Evolutionary conservation across 2,888 invertebrate genomes (phyloP).

Genomic region (Eutolmus rufibarbis): DNA sequence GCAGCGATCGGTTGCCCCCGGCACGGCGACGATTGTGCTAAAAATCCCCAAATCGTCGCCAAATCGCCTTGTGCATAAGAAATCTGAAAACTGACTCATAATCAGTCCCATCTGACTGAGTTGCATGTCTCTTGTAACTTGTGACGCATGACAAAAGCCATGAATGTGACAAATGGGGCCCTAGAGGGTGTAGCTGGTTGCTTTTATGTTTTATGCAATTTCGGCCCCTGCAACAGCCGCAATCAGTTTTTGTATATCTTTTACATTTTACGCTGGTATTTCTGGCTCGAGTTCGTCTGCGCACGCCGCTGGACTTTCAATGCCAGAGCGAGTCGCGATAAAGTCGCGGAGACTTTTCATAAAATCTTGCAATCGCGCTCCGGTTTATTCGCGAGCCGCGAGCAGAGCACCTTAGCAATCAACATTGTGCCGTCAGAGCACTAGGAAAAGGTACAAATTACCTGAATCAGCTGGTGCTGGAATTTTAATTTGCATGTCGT

Average conservation of each 20-base stretch:
- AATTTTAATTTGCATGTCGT: background rate
- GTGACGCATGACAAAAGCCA: background rate
- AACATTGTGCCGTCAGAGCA: background rate
- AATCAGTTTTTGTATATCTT: background rate
- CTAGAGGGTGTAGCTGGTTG: background rate
- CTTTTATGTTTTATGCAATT: background rate
- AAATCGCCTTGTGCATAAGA: background rate
- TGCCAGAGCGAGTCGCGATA: background rate
- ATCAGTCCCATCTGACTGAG: background rate
- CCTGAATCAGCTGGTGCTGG: background rate
- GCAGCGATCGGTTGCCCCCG: background rate
- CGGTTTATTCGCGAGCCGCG: background rate
- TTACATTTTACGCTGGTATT: background rate
- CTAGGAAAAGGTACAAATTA: conserved; percentile 8
- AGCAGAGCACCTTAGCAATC: background rate
- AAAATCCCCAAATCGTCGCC: background rate
- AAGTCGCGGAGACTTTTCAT: background rate
- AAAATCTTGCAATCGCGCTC: background rate
- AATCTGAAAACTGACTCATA: background rate
- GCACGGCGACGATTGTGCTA: background rate
- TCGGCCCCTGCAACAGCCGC: background rate
- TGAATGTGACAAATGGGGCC: background rate
- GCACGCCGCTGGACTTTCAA: background rate
- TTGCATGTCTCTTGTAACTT: background rate
- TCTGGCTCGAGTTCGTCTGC: background rate